Base-by-base conservation (phyloP, 2,888 invertebrate genomes). In the Rhingia rostrata region DNA sequence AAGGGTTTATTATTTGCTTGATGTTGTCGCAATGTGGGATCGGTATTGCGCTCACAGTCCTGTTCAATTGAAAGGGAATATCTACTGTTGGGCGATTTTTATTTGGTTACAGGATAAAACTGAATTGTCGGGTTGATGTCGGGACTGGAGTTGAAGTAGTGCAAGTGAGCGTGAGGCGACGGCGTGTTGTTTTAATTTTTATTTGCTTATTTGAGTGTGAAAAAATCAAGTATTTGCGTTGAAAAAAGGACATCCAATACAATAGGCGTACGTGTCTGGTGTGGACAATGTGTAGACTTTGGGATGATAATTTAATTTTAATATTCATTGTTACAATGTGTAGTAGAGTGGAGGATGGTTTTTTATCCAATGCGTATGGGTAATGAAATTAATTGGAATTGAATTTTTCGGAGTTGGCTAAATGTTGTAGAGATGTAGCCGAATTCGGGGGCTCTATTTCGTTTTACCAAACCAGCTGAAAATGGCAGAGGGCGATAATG, bases 131-230 rank as follows among this genome's bases (percentile, higher is more conserved):
- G 33, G 10, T 64, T 12, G 10, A 14, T 32, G 10, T 37, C 51
- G 41, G 6, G 43, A 10, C 41, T 32, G 39, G 45, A 45, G 41
- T n/a, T n/a, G 45, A 12, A 41, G 60, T 33, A 45, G 53, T 39
- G 39, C 39, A 22, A 33, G 37, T 51, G 72, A 33, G 43, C 10
- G 45, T 43, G 41, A 14, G 54, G 47, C 14, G 53, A 78, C n/a
- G 54, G 47, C 14, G 53, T 72, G 37, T 66, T 79, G 73, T 79
- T 73, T 83, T 79, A 83, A 83, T 83, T 79, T 83, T 83, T 83
- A 83, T 83, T 83, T 83, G 83, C 41, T 79, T 79, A 73, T 83
- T 83, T 69, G 54, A 79, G 73, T 69, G 79, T 69, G 83, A 79
- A 79, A 74, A 79, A 74, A 22, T 22, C 45, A 79, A 69, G 72